Percentiles rank a stretch among this genome's conserved stretches.
These are phyloP conservation scores for Apamea epomidion DNA, from an alignment of 2,888 invertebrate species.

Conservation along the genomic window DNA sequence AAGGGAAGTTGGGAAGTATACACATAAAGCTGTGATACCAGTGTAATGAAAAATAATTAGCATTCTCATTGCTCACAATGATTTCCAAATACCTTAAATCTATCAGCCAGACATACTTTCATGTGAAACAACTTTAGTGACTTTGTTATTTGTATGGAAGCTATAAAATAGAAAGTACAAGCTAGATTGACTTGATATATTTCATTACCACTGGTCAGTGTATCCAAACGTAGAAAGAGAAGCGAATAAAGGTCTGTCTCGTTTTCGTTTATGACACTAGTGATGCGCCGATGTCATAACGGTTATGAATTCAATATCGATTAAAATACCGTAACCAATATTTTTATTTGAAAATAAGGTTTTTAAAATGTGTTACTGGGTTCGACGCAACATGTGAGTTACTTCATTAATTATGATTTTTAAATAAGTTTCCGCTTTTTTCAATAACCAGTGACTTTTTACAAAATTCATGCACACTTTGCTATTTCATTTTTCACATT, in stretches of 20 bases:
- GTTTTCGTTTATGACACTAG: constrained; percentile 42
- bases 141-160: neutral
- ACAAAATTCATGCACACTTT: neutral
- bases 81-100: neutral
- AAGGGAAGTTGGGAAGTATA: neutral
- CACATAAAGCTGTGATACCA: neutral
- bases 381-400: neutral
- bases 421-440: neutral
- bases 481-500: too few species aligned
- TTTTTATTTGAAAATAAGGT: neutral
- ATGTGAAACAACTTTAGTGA: neutral
- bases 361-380: neutral
- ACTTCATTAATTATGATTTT: neutral
- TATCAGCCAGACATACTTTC: neutral
- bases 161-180: neutral
- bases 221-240: constrained; percentile 58
- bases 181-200: neutral
- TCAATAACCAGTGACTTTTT: neutral
- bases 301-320: neutral
- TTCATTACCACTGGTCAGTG: constrained; percentile 16
- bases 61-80: neutral
- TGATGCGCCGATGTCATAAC: constrained; percentile 36
- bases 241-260: constrained; percentile 24
- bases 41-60: neutral
- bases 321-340: neutral